Evolutionary conservation across 2,797 vertebrate species (phyloP).

Genomic region (Danio jaintianensis): DNA sequence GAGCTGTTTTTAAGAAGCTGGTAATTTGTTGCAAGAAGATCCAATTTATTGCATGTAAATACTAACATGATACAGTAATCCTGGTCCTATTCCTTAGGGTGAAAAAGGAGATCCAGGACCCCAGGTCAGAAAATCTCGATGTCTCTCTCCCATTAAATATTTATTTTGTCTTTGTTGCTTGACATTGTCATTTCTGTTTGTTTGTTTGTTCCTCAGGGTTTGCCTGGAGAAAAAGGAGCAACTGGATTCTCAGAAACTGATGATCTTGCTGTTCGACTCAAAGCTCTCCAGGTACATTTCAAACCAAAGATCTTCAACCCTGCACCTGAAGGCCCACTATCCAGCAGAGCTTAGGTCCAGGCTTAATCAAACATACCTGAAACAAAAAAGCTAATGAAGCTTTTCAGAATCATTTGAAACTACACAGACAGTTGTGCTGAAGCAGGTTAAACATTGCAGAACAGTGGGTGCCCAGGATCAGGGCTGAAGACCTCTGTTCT

Average conservation of each 20-base stretch:
- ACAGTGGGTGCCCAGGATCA: too few species aligned
- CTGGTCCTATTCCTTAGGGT: slow-evolving; percentile 67
- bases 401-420: too few species aligned
- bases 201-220: slow-evolving; percentile 75
- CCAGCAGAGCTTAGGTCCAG: too few species aligned
- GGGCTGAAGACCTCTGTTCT: too few species aligned
- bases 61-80: background rate
- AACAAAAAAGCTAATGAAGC: too few species aligned
- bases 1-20: slow-evolving; percentile 27
- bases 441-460: too few species aligned
- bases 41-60: background rate
- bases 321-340: too few species aligned
- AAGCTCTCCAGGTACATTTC: slow-evolving; percentile 86
- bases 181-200: background rate
- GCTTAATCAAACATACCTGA: too few species aligned
- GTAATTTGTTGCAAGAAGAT: background rate
- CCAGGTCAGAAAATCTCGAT: slow-evolving; percentile 58
- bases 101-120: slow-evolving; percentile 77
- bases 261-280: slow-evolving; percentile 89
- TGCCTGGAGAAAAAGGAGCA: slow-evolving; percentile 85
- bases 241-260: slow-evolving; percentile 86
- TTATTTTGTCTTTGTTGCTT: background rate
- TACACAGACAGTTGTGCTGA: too few species aligned
- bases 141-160: background rate
- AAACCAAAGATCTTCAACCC: background rate